These are phyloP conservation scores for Dasypus novemcinctus DNA, from an alignment of 2,113 vertebrate genomes.

Conservation along the genomic window DNA sequence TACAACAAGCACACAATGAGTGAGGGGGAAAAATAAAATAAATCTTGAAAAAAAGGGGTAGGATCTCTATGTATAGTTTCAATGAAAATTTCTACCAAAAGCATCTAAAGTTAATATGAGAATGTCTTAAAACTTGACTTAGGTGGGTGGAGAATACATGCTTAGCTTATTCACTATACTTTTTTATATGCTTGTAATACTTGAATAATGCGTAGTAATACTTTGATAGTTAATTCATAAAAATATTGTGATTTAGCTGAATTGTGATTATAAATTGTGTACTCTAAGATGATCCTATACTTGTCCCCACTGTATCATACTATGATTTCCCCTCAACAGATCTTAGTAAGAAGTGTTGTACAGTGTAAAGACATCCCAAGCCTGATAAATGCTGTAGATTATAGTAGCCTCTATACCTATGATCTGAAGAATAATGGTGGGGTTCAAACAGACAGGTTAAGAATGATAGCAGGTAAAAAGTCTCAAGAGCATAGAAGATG, in stretches of 20 bases:
- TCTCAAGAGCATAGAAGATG: slow-evolving; percentile 8
- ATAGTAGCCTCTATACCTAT: neutral
- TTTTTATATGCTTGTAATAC: neutral
- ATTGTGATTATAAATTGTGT: neutral
- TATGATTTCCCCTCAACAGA: neutral
- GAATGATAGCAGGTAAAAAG: neutral
- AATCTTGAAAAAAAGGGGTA: no score
- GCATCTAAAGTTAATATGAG: neutral
- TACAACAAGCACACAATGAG: no score
- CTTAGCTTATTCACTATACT: neutral
- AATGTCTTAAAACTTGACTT: neutral
- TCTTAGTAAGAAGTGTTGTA: neutral
- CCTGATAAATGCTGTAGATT: neutral
- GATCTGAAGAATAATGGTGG: neutral
- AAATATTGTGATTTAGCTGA: neutral
- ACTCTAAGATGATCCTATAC: neutral
- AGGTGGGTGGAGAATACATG: neutral
- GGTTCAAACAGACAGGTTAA: neutral
- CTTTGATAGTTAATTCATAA: neutral
- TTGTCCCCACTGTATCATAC: neutral
- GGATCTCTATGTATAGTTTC: neutral
- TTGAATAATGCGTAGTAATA: neutral
- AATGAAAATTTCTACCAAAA: neutral
- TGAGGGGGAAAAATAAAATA: no score
- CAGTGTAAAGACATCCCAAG: neutral